A percentile compares a stretch with the other conserved stretches of the same genome.
These are phyloP conservation scores for Cyclophora punctaria DNA, from an alignment of 2,888 invertebrate species.

Conservation along the genomic window DNA sequence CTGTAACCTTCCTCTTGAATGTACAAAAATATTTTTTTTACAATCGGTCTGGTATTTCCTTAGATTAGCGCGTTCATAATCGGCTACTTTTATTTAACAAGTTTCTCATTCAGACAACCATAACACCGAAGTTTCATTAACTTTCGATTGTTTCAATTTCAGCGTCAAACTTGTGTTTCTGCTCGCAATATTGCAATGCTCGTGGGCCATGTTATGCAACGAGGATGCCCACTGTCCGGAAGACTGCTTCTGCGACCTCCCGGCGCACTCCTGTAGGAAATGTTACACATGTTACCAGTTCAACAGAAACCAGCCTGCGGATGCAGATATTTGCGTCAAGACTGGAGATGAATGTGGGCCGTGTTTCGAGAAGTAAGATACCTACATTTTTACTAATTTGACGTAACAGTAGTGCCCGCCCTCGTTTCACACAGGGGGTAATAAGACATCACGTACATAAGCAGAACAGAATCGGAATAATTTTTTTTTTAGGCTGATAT, in stretches of 20 bases:
- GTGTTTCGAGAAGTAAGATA: not conserved
- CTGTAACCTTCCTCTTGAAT: too few relatives aligned
- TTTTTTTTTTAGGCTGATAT: too few relatives aligned
- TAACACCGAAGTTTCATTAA: not conserved
- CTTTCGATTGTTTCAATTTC: not conserved
- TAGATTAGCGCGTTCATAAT: not conserved
- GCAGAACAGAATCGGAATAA: too few relatives aligned
- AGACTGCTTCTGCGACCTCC: not conserved
- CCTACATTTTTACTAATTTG: too few relatives aligned
- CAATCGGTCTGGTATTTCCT: not conserved
- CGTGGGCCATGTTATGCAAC: not conserved
- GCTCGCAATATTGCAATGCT: not conserved
- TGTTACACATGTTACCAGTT: not conserved
- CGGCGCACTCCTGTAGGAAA: not conserved
- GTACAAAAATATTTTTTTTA: too few relatives aligned
- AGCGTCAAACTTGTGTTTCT: not conserved
- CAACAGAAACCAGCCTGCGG: not conserved
- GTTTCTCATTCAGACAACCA: not conserved
- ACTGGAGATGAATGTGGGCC: not conserved
- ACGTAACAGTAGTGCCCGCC: too few relatives aligned
- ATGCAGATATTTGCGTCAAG: not conserved
- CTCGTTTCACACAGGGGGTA: too few relatives aligned
- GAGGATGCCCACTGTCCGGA: not conserved
- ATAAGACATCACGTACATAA: too few relatives aligned
- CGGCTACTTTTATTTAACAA: not conserved